phyloP scores from a whole-genome alignment of 1,140 invertebrate species.

The Magallana angulata region DNA sequence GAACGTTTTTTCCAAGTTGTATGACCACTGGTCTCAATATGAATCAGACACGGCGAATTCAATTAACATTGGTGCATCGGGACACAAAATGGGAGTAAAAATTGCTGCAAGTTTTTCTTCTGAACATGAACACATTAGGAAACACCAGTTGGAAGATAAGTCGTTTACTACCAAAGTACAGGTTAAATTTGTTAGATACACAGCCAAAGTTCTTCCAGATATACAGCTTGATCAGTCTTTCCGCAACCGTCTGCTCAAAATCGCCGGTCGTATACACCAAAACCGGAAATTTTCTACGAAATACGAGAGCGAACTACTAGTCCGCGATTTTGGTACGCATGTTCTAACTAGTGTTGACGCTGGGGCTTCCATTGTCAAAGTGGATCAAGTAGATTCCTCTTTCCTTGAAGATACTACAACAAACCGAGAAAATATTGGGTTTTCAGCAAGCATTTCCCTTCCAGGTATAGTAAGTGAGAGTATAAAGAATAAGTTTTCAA shows the following conservation, averaged over 20 bases:
- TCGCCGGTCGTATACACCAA: conserved; percentile 58
- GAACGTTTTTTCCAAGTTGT: conserved; percentile 65
- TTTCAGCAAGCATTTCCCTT: conserved; percentile 56
- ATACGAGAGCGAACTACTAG: conserved; percentile 67
- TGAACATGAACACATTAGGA: conserved; percentile 61
- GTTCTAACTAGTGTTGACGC: conserved; percentile 63
- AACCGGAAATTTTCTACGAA: conserved; percentile 63
- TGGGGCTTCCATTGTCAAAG: conserved; percentile 61
- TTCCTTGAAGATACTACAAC: conserved; percentile 27
- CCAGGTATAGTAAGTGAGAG: conserved; percentile 61
- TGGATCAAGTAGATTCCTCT: conserved; percentile 49
- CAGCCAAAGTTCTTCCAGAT: conserved; percentile 66
- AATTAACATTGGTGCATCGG: conserved; percentile 65
- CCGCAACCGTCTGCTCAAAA: conserved; percentile 59
- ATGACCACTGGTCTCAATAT: conserved; percentile 68
- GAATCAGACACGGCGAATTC: conserved; percentile 65
- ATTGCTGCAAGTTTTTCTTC: conserved; percentile 70
- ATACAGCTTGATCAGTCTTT: conserved; percentile 59
- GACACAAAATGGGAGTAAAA: conserved; percentile 41
- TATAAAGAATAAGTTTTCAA: neutral
- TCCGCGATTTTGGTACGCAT: conserved; percentile 74
- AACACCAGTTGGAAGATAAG: conserved; percentile 66
- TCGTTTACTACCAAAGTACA: conserved; percentile 67
- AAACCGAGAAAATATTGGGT: conserved; percentile 20
- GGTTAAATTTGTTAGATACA: conserved; percentile 66